Evolutionary conservation across 2,797 vertebrate species (phyloP).

Genomic region (Lepilemur ruficaudatus): DNA sequence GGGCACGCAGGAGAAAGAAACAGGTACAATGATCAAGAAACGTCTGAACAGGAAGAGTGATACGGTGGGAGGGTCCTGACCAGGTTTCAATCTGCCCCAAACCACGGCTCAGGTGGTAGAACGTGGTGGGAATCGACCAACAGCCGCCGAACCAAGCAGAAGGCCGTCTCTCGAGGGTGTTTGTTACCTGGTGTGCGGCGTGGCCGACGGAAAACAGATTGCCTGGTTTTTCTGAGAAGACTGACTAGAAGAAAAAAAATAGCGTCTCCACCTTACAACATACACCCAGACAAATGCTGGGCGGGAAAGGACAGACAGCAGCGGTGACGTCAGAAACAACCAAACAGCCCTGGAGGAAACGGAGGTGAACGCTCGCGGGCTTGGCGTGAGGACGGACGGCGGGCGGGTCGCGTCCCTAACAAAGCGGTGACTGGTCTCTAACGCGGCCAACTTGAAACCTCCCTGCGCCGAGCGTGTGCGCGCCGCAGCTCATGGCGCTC

Average conservation of each 20-base stretch:
- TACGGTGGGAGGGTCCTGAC: not conserved
- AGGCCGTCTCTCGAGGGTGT: accelerated
- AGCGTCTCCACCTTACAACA: not conserved
- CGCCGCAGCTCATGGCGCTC: accelerated
- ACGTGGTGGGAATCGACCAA: not conserved
- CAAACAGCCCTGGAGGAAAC: not conserved
- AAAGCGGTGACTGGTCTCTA: too few relatives aligned
- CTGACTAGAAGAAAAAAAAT: not conserved
- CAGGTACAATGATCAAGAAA: not conserved
- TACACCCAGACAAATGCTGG: not conserved
- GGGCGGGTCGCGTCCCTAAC: not conserved
- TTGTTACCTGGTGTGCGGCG: not conserved
- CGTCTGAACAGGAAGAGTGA: not conserved
- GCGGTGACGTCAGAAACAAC: not conserved
- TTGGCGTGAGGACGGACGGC: not conserved
- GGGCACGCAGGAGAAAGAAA: not conserved
- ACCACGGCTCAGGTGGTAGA: not conserved
- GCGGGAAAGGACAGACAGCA: not conserved
- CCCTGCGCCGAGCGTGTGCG: not conserved
- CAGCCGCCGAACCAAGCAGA: not conserved
- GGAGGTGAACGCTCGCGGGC: accelerated
- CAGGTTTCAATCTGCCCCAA: not conserved
- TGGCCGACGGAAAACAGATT: not conserved
- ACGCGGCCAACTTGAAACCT: not conserved
- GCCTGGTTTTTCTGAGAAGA: not conserved